Evolutionary conservation across 53 echinoderm and acorn worm species (phyloP), one percentile per base, ranked within the genome.

Genomic region (Echinarachnius parma): DNA sequence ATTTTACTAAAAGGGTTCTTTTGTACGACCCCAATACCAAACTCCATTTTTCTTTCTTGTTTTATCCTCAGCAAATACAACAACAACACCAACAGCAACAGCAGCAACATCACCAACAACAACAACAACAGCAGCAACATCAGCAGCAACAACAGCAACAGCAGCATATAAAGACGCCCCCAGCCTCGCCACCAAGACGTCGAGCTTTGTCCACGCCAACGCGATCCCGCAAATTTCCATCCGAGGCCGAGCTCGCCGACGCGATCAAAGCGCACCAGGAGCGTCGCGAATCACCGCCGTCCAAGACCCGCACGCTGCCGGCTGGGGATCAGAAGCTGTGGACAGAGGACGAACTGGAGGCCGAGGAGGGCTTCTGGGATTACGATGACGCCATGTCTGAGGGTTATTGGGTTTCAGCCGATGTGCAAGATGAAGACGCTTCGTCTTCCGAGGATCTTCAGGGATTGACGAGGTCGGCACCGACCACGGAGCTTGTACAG

Each of bases 141-240:
- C n/a, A n/a, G n/a, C n/a, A n/a, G n/a, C 83, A 83, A n/a, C 57
- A 57, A 53, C 61, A 61, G 44, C 83, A 81, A 39, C 81, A 50
- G 30, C 81, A 32, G 54, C 52, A 53, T n/a, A 5, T 53, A 3
- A 62, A 77, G 34, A 44, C 81, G 14, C 84, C 84, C 4, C 80
- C 80, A 9, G 50, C 68, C 9, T 84, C 89, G 3, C 76, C 80
- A 60, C 79, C 79, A 4, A 66, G 89, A 18, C 28, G 69, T 48
- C 59, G 89, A 46, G 89, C 89, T 22, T 77, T 89, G 23, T 89
- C 89, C 31, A 89, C 89, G n/a, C 89, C 89, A 9, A 84, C 89
- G 10, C 77, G 84, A 47, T 69, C 80, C 31, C 59, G 84, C 44
- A 88, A 80, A 57, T 80, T 89, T 26, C 84, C 84, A 1, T 83